Percentiles rank a stretch among this genome's conserved stretches.
phyloP scores from a whole-genome alignment of 2,113 vertebrate genomes.

The Orcinus orca region DNA sequence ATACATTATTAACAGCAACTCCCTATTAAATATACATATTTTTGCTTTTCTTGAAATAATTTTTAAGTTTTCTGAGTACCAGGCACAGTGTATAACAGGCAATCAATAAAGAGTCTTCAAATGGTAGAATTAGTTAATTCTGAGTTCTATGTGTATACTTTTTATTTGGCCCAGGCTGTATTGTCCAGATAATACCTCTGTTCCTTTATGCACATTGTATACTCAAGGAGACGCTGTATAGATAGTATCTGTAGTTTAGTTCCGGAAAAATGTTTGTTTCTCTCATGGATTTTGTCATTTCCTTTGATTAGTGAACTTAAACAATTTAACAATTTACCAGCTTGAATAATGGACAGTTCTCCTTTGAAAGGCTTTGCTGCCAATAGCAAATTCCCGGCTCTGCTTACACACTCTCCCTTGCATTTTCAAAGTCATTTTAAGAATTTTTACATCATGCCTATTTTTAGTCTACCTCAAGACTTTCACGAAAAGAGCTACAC shows the following conservation, averaged over 20 bases:
- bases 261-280: background rate
- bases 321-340: background rate
- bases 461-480: background rate
- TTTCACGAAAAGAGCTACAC: background rate
- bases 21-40: background rate
- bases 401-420: background rate
- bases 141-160: background rate
- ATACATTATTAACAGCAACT: background rate
- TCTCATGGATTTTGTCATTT: background rate
- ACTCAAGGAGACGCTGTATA: background rate
- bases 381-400: background rate
- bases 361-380: background rate
- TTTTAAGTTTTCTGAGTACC: background rate
- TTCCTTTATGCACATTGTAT: background rate
- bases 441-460: background rate
- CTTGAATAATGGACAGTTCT: background rate
- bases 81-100: background rate
- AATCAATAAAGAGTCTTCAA: background rate
- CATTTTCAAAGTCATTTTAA: background rate
- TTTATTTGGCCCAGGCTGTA: background rate
- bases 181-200: background rate
- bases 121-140: background rate
- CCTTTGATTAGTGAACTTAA: background rate
- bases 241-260: background rate
- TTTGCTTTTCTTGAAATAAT: background rate